Base-by-base conservation (phyloP, 2,888 invertebrate genomes). In the Rhingia campestris region DNA sequence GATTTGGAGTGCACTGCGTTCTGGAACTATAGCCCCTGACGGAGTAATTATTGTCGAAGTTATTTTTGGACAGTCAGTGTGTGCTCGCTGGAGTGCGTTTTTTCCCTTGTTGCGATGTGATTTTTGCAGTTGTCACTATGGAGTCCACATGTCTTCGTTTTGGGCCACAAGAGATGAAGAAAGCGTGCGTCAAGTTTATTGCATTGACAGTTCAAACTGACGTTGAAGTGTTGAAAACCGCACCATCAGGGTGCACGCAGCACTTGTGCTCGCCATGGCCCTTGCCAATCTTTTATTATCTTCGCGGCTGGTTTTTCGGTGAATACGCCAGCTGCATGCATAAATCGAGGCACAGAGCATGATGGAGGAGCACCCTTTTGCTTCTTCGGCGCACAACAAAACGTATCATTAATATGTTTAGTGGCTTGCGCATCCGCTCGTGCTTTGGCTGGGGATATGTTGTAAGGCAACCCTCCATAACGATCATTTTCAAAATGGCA, bases 401-500 rank as follows among this genome's bases (percentile, higher is more conserved):
- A 73, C 77, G 73, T 82, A 82, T 79, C 82, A 82, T 82, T 82
- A 82, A 79, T 79, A 79, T 82, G 73, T 82, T 82, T 82, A 79
- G 82, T 79, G 79, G 79, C 82, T 79, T 82, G 73, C 58, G 73
- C 82, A 82, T 82, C 82, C 82, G 81, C 67, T 77, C 51, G 72
- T 66, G 72, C 51, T 66, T 47, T 64, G 51, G 61, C 41, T 69
- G 56, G 67, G 49, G 61, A 1, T 22, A 22, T 67, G 69, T n/a
- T 41, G 63, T 72, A 61, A 69, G n/a, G 59, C 58, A 64, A 66
- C 72, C 58, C 47, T 32, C 33, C 66, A 69, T 67, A 63, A 69
- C 66, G 77, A 81, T 81, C 63, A 49, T 30, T 51, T 58, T 72
- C 72, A 67, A 77, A 82, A 82, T 82, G 58, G 63, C 79, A 82